These are phyloP conservation scores for Microcebus jonahi DNA, from an alignment of 2,113 vertebrate species.

Conservation along the genomic window DNA sequence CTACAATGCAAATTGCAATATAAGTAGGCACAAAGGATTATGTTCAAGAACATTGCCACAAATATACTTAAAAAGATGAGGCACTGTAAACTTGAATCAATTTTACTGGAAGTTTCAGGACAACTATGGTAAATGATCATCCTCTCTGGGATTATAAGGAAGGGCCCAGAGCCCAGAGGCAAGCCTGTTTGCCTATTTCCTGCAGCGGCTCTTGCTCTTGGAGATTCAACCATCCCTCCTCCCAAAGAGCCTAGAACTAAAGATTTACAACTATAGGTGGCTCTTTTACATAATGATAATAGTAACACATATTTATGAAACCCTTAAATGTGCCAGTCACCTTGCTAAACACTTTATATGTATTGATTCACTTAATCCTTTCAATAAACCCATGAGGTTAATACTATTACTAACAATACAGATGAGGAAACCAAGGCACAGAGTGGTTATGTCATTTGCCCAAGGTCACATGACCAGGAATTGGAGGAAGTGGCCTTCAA, in stretches of 20 bases:
- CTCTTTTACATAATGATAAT: not conserved
- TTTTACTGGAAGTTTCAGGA: not conserved
- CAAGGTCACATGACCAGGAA: not conserved
- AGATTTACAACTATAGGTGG: not conserved
- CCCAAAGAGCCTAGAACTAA: not conserved
- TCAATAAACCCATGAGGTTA: not conserved
- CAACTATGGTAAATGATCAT: not conserved
- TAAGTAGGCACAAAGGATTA: not conserved
- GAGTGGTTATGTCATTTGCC: not conserved
- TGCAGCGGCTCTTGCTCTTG: not conserved
- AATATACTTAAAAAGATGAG: slow-evolving; percentile 2
- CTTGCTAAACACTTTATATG: not conserved
- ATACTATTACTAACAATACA: not conserved
- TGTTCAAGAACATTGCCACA: not conserved
- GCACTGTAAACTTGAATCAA: not conserved
- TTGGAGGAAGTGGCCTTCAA: not conserved
- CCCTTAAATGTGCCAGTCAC: not conserved
- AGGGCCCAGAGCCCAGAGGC: not conserved
- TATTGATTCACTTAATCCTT: slow-evolving; percentile 24
- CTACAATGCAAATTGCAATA: not conserved
- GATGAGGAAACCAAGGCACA: not conserved
- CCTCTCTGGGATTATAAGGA: not conserved
- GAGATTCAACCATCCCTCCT: not conserved
- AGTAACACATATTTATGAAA: not conserved
- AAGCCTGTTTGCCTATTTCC: not conserved